Base-by-base conservation (phyloP, 2,113 vertebrate genomes). In the Lepus europaeus region DNA sequence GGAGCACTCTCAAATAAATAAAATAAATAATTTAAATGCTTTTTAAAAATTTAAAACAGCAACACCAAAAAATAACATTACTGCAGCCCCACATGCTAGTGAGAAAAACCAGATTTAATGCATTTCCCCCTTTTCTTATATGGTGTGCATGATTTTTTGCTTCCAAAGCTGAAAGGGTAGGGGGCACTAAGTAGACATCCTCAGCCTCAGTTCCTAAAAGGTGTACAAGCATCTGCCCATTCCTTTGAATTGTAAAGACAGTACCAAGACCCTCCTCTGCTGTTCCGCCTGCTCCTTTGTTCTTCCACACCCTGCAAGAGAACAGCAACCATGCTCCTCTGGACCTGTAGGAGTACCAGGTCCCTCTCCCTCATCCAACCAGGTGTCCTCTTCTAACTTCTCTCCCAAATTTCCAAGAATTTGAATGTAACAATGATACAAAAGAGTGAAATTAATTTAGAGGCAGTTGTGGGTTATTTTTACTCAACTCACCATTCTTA, bases 321-420 rank as follows among this genome's bases (percentile, higher is more conserved):
- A 8, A 31, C 8, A 63, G 3, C 0, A 0, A 2, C 10, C 23
- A 5, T 23, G 22, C 31, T 82, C 0, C 33, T 25, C 14, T 2
- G 29, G 39, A 61, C 27, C 13, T 29, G 0, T 6, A 3, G 4
- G 29, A 77, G 7, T 6, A 85, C 20, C 23, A 86, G 23, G 63
- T 36, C 27, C 27, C 72, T 27, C 33, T 45, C 45, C 17, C 8
- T 22, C 33, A 81, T 5, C 25, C 59, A 77, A 13, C 36, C 29
- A 87, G 45, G 3, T 23, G 73, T 83, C 74, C 33, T 49, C 39
- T 16, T 29, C 27, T 69, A 9, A 56, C 3, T 11, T 19, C 12
- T 6, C 27, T 64, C 88, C 20, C n/a, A 31, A 22, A 45, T 19
- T 74, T 81, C 17, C n/a, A 29, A 29, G 29, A 78, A 39, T n/a